These are phyloP conservation scores for Drosophila lacteicornis DNA, from an alignment of 1,140 invertebrate genomes.

Conservation along the genomic window DNA sequence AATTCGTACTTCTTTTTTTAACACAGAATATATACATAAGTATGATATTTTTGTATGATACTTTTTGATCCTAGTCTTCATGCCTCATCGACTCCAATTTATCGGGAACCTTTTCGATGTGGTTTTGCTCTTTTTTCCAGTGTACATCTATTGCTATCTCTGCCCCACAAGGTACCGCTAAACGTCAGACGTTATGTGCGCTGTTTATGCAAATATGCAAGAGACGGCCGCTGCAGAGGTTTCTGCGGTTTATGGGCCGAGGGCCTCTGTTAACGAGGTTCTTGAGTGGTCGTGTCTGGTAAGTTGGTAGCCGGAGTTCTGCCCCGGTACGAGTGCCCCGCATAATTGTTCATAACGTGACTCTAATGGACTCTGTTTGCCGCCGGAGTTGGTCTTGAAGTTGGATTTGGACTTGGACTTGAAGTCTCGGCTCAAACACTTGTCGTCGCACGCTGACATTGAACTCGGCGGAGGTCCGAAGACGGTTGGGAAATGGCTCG, in stretches of 20 bases:
- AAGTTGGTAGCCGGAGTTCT: constrained; percentile 36
- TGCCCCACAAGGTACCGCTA: constrained; percentile 64
- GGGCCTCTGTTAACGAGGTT: constrained; percentile 59
- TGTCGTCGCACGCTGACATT: constrained; percentile 64
- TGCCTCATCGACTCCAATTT: neutral
- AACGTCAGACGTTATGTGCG: constrained; percentile 70
- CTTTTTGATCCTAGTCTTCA: too few species aligned
- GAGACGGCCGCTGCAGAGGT: constrained; percentile 19
- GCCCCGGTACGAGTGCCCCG: constrained; percentile 21
- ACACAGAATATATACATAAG: too few species aligned
- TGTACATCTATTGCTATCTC: constrained; percentile 9
- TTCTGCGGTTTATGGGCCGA: constrained; percentile 47
- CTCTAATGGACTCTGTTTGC: constrained; percentile 59
- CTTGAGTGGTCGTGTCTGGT: constrained; percentile 46
- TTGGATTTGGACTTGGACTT: constrained; percentile 36
- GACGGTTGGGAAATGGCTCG: constrained; percentile 43
- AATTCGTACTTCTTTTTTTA: too few species aligned
- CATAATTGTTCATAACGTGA: constrained; percentile 80
- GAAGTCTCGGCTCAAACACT: constrained; percentile 50
- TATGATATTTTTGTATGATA: too few species aligned
- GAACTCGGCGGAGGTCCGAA: constrained; percentile 53
- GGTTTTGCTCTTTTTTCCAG: neutral
- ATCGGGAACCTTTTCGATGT: neutral
- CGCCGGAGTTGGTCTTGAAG: constrained; percentile 31
- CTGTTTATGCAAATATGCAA: constrained; percentile 78